Base-by-base conservation (phyloP, 2,888 invertebrate genomes). In the Carpatolechia fugitivella region DNA sequence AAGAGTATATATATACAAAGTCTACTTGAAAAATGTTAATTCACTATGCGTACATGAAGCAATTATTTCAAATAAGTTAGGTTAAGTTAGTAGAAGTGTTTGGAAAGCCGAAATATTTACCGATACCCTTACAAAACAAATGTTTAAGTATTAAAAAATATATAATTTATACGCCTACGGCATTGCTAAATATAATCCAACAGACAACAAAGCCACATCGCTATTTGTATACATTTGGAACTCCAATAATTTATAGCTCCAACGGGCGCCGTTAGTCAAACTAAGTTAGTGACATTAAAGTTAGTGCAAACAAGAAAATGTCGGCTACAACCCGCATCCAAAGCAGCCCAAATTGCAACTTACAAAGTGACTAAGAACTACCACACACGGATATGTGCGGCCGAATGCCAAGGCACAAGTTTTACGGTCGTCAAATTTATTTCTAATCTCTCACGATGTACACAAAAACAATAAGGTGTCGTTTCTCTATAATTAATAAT, bases 281-380 rank as follows among this genome's bases (percentile, higher is more conserved):
- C 40, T 54, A 78, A 77, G 69, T 78, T 72, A 56, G 70, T 74
- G 80, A 81, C 77, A 76, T 72, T 69, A 69, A 77, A 80, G 74
- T 78, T 76, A 53, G 69, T 61, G 56, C 76, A 79, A 83, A 81
- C 77, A 80, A 71, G 75, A 75, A 78, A 73, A 68, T 74, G 74
- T 63, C 66, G 72, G 69, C 67, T 65, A 59, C 62, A 60, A 61
- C 82, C 81, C 82, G 80, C 80, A 82, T 82, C 71, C 65, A 68
- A 70, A 76, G 64, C 70, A 67, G 71, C 63, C 66, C 71, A 74
- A 80, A 80, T 76, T 76, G 76, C 74, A 57, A 52, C 52, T 52
- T 40, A 52, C 52, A 30, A 70, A 73, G 69, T 67, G 67, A 70
- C 71, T 74, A 72, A 74, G 73, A 73, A 68, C 69, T 68, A 70